These are phyloP conservation scores for Acronicta alni DNA, from an alignment of 2,888 invertebrate species.

Conservation along the genomic window DNA sequence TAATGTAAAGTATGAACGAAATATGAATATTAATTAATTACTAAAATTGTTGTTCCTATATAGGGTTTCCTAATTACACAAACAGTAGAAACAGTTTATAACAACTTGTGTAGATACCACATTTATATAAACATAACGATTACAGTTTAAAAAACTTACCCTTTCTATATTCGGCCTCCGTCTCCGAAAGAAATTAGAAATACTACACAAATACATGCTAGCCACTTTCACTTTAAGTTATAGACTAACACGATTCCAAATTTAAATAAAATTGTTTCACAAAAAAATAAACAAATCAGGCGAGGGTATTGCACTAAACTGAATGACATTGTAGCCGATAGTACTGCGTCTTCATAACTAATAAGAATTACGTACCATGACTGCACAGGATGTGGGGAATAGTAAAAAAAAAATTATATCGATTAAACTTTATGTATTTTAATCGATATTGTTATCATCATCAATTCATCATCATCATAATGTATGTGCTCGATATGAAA, in stretches of 20 bases:
- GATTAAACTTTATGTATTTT: not conserved
- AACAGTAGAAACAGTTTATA: too few species aligned
- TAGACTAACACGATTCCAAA: constrained; percentile 21
- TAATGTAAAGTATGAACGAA: too few species aligned
- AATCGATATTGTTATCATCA: too few species aligned
- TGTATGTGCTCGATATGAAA: too few species aligned
- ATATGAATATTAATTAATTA: too few species aligned
- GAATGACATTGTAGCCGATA: constrained; percentile 58
- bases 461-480: too few species aligned
- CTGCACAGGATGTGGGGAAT: constrained; percentile 49
- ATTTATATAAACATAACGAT: too few species aligned
- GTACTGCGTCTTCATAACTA: constrained; percentile 52
- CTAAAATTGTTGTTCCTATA: too few species aligned
- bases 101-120: too few species aligned
- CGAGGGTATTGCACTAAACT: constrained; percentile 61
- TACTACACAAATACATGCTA: constrained; percentile 80
- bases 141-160: constrained; percentile 70
- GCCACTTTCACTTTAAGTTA: constrained; percentile 28
- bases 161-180: constrained; percentile 72
- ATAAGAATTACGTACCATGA: constrained; percentile 36
- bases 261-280: constrained; percentile 23
- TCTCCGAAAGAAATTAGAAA: constrained; percentile 78
- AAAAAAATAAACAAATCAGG: constrained; percentile 48
- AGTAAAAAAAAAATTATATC: constrained; percentile 2
- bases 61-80: too few species aligned